Percentiles rank a stretch among this genome's conserved stretches.
Evolutionary conservation across 2,888 invertebrate species (phyloP).

Genomic region (Scaptomyza flava): DNA sequence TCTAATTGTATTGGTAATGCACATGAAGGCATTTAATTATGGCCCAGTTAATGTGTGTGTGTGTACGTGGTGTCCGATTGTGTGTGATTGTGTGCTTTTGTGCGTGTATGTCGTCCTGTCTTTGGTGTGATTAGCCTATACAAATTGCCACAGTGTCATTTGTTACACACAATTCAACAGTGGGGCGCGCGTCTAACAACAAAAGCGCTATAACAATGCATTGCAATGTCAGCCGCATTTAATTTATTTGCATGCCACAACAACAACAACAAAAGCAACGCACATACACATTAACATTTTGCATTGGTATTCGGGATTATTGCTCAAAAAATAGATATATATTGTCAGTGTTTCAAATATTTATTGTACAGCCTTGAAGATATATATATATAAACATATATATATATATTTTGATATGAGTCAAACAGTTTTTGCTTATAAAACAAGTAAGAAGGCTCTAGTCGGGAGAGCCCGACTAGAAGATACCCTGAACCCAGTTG

Average conservation of each 20-base stretch:
- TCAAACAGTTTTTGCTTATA: neutral
- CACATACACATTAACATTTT: neutral
- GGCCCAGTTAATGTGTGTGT: conserved; percentile 14
- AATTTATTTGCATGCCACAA: conserved; percentile 64
- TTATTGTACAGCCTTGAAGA: conserved; percentile 47
- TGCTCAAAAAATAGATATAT: conserved; percentile 37
- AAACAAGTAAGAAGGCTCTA: no score
- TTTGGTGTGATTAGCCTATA: conserved; percentile 68
- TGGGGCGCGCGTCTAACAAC: conserved; percentile 14
- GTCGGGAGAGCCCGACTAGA: no score
- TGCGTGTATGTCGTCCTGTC: conserved; percentile 17
- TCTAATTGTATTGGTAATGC: conserved; percentile 72
- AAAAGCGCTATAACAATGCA: conserved; percentile 15
- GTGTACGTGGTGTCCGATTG: conserved; percentile 7
- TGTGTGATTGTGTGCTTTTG: conserved; percentile 7
- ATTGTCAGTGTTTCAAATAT: conserved; percentile 50
- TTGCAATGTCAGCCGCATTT: conserved; percentile 53
- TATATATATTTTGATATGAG: neutral
- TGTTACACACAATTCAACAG: conserved; percentile 49
- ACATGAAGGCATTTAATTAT: conserved; percentile 65
- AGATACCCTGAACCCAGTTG: no score
- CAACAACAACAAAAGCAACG: conserved; percentile 16
- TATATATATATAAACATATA: no score
- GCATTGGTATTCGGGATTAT: conserved; percentile 46
- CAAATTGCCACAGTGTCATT: conserved; percentile 70